phyloP scores from a whole-genome alignment of 2,888 invertebrate species.

The Drosophila algonquin region DNA sequence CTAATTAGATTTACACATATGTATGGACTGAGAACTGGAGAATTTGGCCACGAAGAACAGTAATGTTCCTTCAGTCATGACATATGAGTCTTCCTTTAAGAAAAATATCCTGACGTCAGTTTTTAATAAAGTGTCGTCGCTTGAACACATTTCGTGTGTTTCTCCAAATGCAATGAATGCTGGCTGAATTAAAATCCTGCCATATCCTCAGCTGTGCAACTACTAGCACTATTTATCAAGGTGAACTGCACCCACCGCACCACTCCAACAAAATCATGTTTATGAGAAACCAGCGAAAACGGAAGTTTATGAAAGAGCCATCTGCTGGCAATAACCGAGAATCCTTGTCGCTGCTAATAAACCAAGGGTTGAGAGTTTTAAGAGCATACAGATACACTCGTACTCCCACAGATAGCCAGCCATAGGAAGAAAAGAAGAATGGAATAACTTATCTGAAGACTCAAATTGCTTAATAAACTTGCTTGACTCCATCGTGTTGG shows the following conservation, averaged over 20 bases:
- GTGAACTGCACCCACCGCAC: not conserved
- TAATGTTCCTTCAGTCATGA: no score
- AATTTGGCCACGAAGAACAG: no score
- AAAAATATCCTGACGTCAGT: no score
- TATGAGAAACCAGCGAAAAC: constrained; percentile 15
- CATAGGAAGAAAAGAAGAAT: not conserved
- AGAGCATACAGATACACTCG: not conserved
- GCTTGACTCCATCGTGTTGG: constrained; percentile 12
- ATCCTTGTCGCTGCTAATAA: not conserved
- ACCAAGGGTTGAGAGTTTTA: not conserved
- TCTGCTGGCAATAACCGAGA: constrained; percentile 33
- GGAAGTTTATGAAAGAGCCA: constrained; percentile 31
- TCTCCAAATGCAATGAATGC: constrained; percentile 10
- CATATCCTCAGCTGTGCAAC: not conserved
- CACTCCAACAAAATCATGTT: constrained; percentile 29
- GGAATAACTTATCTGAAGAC: constrained; percentile 10
- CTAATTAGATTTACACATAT: no score
- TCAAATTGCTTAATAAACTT: constrained; percentile 32
- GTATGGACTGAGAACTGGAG: no score
- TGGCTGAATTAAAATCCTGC: not conserved
- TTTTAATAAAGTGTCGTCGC: no score
- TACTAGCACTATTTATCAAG: constrained; percentile 12
- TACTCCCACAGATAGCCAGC: not conserved
- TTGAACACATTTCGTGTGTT: not conserved
- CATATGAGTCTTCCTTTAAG: no score